A percentile compares a stretch with the other conserved stretches of the same genome.
Conservation (phyloP, 2,888 invertebrate species). For the Dichetophora obliterata region DNA sequence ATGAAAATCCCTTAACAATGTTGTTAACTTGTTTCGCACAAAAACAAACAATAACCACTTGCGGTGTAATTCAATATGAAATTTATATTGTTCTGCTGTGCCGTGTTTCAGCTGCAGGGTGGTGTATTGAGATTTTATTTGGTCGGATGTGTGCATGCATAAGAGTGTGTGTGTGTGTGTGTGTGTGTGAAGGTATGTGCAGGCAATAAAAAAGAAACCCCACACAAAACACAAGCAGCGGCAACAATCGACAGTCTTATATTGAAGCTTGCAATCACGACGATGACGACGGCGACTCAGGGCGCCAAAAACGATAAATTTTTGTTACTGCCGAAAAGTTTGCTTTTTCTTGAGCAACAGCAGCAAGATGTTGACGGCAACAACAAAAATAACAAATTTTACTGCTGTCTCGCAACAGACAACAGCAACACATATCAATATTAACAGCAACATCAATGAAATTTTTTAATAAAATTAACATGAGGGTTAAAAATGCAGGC, state of each 20-base stretch:
- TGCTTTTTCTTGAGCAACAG: neutral
- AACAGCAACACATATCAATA: neutral
- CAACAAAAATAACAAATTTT: neutral
- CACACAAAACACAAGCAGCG: neutral
- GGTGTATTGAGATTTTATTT: neutral
- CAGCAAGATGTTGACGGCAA: constrained; percentile 3
- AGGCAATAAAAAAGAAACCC: neutral
- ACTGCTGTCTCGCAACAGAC: neutral
- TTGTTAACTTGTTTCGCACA: constrained; percentile 43
- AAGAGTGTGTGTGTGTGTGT: neutral
- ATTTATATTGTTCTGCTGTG: constrained; percentile 40
- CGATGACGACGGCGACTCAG: neutral
- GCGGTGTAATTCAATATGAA: constrained; percentile 50
- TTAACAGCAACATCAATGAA: constrained; percentile 38
- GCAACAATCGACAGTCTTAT: neutral
- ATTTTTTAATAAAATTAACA: constrained; percentile 67
- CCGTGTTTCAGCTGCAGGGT: neutral
- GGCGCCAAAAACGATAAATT: constrained; percentile 39
- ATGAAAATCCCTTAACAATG: constrained; percentile 42
- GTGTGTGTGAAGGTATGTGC: neutral
- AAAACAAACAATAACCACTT: constrained; percentile 47
- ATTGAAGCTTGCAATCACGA: neutral
- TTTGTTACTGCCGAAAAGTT: constrained; percentile 1
- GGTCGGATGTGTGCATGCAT: neutral
- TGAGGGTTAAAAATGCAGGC: constrained; percentile 47